Base-by-base conservation (phyloP, 2,113 vertebrate genomes). In the Nematolebias whitei region DNA sequence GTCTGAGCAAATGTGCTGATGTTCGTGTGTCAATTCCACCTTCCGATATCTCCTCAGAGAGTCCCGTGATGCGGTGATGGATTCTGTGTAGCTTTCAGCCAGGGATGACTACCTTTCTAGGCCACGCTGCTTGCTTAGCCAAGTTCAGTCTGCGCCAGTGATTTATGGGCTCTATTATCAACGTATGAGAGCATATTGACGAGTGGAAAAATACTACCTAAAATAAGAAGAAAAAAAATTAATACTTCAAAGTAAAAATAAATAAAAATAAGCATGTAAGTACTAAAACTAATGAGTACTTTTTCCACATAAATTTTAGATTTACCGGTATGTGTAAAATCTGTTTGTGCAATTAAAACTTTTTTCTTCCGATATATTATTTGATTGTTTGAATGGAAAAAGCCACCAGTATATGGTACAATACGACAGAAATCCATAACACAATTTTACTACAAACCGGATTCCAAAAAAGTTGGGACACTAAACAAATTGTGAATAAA, bases 51-150 rank as follows among this genome's bases (percentile, higher is more conserved):
- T 71, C 80, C 77, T 81, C 71, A 51, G 78, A 83, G 71, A 85
- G 68, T 82, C 68, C 72, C 68, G 63, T 69, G 79, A 69, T 65
- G 71, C 70, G 64, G 81, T 89, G 88, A 89, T 88, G 82, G 80
- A 88, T 88, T 82, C 80, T 69, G 86, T 60, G 24, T 10, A 78
- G 80, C 71, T 10, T 10, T 79, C 74, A 20, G 78, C 83, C 32
- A 78, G 78, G 89, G 88, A 88, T 88, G 89, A 79, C 86, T 89
- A 84, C 78, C 79, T 91, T 91, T 90, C 88, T 87, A 70, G 89
- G 90, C 65, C 87, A 87, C 3, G 71, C 62, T 69, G 72, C 66
- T 81, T 82, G 75, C 80, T 89, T 75, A 74, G 82, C 74, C 70
- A 74, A 71, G 62, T 82, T 82, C 85, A 73, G 78, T 78, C 63